Evolutionary conservation across 2,797 vertebrate genomes (phyloP).

Genomic region (Sarcophilus harrisii): DNA sequence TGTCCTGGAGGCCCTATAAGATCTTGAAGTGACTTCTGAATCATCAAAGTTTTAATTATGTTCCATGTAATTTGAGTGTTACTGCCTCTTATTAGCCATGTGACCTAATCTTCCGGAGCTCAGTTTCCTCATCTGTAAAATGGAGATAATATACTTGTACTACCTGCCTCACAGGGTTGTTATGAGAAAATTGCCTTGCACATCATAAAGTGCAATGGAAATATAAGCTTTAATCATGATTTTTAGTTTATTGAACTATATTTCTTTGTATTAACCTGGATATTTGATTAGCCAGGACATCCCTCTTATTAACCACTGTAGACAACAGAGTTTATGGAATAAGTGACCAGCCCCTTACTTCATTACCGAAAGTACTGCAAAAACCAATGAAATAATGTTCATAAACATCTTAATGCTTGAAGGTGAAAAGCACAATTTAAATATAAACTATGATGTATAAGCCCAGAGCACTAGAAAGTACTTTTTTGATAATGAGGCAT

Average conservation of each 20-base stretch:
- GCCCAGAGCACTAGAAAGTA: neutral
- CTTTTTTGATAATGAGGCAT: neutral
- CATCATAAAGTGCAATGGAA: neutral
- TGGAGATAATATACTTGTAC: neutral
- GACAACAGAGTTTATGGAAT: slow-evolving; percentile 14
- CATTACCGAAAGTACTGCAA: slow-evolving; percentile 36
- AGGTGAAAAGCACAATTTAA: slow-evolving; percentile 31
- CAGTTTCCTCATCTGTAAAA: neutral
- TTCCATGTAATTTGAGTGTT: slow-evolving; percentile 8
- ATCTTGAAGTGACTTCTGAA: neutral
- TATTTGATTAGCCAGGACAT: slow-evolving; percentile 30
- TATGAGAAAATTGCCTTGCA: neutral
- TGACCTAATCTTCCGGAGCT: neutral
- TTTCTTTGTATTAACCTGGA: slow-evolving; percentile 49
- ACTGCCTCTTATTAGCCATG: neutral
- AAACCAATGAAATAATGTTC: slow-evolving; percentile 46
- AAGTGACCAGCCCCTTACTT: slow-evolving; percentile 27
- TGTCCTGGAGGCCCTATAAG: neutral
- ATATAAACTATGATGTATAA: slow-evolving; percentile 14
- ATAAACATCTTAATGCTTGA: slow-evolving; percentile 35
- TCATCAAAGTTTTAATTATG: slow-evolving; percentile 34
- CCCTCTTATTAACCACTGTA: neutral
- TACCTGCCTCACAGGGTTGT: neutral
- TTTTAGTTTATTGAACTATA: slow-evolving; percentile 2
- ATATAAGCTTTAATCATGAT: neutral